phyloP scores from a whole-genome alignment of 2,113 vertebrate genomes.

The Panthera uncia region DNA sequence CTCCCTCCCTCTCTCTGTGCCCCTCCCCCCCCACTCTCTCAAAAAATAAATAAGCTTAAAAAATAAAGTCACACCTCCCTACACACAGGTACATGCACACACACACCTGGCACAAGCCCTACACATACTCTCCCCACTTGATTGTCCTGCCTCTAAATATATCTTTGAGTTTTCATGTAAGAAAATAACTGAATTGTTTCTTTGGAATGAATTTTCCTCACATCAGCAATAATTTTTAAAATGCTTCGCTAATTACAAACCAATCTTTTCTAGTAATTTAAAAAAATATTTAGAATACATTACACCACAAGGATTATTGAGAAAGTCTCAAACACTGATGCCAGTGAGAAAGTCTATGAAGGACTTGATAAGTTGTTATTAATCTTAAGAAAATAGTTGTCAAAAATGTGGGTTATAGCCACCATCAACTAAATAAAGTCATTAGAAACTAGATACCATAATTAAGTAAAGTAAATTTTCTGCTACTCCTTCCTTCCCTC shows the following conservation, averaged over 20 bases:
- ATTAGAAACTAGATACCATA: neutral
- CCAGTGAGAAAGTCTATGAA: neutral
- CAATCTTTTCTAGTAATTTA: neutral
- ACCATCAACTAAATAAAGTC: neutral
- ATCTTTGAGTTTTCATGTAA: neutral
- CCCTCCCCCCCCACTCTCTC: too few species aligned
- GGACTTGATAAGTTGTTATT: neutral
- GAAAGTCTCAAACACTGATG: neutral
- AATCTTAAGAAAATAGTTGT: neutral
- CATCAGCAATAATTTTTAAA: neutral
- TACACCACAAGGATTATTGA: neutral
- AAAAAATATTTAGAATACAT: neutral
- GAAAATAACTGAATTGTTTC: neutral
- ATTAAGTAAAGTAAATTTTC: neutral
- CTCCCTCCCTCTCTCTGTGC: too few species aligned
- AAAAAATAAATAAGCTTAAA: too few species aligned
- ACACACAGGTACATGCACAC: neutral
- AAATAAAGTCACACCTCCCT: neutral
- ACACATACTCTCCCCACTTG: neutral
- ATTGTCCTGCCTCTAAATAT: neutral
- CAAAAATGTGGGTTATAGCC: neutral
- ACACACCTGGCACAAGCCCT: neutral
- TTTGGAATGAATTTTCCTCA: neutral
- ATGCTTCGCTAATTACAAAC: neutral
- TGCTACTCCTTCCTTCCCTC: fast-evolving